Conservation (phyloP, 2,113 vertebrate genomes). For the Promerops cafer region DNA sequence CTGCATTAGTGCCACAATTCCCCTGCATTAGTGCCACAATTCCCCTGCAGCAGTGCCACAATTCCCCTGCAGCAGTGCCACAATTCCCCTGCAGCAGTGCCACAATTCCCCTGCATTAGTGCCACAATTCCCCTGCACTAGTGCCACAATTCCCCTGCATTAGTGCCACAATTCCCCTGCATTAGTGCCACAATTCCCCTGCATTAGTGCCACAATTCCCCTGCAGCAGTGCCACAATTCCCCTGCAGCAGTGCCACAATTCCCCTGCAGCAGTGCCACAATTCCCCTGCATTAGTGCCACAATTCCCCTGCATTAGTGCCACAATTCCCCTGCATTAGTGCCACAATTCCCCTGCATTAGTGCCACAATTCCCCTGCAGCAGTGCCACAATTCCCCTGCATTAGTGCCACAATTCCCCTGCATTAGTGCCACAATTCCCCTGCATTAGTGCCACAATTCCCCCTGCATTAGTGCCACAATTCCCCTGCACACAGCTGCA, state of each 20-base stretch:
- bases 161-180: no score
- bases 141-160: not conserved
- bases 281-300: not conserved
- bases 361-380: not conserved
- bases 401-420: not conserved
- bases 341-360: not conserved
- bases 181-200: not conserved
- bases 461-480: not conserved
- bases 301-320: not conserved
- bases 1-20: not conserved
- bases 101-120: not conserved
- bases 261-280: not conserved
- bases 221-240: not conserved
- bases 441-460: not conserved
- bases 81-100: not conserved
- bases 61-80: not conserved
- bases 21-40: not conserved
- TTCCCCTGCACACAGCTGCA: not conserved
- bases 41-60: not conserved
- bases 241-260: not conserved
- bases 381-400: not conserved
- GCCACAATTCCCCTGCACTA: not conserved
- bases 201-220: not conserved
- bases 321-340: not conserved
- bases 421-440: not conserved